Percentiles rank a stretch among this genome's conserved stretches.
phyloP scores from a whole-genome alignment of 2,888 invertebrate species.

The Rambutsinella grinnellia region DNA sequence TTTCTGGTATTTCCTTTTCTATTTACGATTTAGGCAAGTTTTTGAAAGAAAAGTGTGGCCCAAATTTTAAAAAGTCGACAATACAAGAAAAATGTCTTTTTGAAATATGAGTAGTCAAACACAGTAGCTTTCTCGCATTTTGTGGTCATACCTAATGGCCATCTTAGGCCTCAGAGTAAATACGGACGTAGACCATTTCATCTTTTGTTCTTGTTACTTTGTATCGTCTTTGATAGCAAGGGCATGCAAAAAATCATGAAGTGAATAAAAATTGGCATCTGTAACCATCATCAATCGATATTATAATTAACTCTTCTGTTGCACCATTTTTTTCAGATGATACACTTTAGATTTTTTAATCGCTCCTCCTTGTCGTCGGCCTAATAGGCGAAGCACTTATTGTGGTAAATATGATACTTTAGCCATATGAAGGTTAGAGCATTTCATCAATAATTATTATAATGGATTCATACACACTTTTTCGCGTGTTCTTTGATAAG shows the following conservation, averaged over 20 bases:
- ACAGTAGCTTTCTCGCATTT: constrained; percentile 41
- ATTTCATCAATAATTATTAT: neutral
- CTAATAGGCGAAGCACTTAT: neutral
- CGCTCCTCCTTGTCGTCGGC: neutral
- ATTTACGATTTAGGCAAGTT: neutral
- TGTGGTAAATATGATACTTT: neutral
- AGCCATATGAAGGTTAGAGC: neutral
- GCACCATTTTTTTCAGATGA: neutral
- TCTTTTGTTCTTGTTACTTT: constrained; percentile 1
- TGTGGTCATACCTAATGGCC: constrained; percentile 32
- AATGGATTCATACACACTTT: neutral
- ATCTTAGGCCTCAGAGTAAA: constrained; percentile 4
- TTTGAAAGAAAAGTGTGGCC: neutral
- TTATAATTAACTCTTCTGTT: no score
- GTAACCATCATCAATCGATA: neutral
- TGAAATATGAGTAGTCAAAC: neutral
- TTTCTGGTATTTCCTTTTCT: constrained; percentile 3
- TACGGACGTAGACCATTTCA: constrained; percentile 9
- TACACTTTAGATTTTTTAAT: neutral
- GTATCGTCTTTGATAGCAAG: neutral
- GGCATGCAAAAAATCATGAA: constrained; percentile 8
- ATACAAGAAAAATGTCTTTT: no score
- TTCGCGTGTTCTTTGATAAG: neutral
- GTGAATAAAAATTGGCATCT: constrained; percentile 3
- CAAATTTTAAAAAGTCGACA: no score